These are phyloP conservation scores for Scelioninae gen. 1 DNA, from an alignment of 2,888 invertebrate species.

Conservation along the genomic window DNA sequence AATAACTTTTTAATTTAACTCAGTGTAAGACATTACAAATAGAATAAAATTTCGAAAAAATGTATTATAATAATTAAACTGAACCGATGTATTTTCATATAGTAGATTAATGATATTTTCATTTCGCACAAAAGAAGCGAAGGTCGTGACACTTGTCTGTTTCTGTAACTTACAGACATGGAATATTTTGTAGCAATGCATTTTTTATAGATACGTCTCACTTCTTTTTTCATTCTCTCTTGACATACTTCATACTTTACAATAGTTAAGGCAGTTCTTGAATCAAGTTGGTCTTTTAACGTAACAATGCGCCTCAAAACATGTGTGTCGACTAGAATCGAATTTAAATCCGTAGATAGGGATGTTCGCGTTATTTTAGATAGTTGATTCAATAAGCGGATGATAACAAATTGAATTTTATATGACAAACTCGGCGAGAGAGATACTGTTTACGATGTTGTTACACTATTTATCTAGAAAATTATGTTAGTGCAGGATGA, in stretches of 20 bases:
- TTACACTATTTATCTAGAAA: constrained; percentile 20
- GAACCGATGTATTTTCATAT: not conserved
- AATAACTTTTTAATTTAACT: too few species aligned
- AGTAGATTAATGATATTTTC: not conserved
- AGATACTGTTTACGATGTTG: constrained; percentile 29
- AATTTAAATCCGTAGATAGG: constrained; percentile 21
- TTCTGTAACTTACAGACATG: constrained; percentile 12
- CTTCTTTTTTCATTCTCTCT: constrained; percentile 58
- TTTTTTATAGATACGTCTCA: constrained; percentile 49
- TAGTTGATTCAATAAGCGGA: constrained; percentile 44
- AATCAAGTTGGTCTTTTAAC: constrained; percentile 59
- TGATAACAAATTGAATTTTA: constrained; percentile 39
- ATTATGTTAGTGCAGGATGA: not conserved
- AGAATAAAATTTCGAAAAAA: too few species aligned
- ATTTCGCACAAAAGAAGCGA: constrained; percentile 1
- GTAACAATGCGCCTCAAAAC: constrained; percentile 52
- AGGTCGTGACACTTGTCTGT: constrained; percentile 11
- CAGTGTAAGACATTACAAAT: too few species aligned
- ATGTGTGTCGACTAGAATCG: constrained; percentile 43
- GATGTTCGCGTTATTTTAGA: constrained; percentile 24
- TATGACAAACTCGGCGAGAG: constrained; percentile 10
- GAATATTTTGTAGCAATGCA: constrained; percentile 41
- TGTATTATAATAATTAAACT: too few species aligned
- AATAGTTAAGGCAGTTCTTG: constrained; percentile 55
- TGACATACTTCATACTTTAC: constrained; percentile 63